These are phyloP conservation scores for Halcyon senegalensis DNA, from an alignment of 2,113 vertebrate species.

Conservation along the genomic window DNA sequence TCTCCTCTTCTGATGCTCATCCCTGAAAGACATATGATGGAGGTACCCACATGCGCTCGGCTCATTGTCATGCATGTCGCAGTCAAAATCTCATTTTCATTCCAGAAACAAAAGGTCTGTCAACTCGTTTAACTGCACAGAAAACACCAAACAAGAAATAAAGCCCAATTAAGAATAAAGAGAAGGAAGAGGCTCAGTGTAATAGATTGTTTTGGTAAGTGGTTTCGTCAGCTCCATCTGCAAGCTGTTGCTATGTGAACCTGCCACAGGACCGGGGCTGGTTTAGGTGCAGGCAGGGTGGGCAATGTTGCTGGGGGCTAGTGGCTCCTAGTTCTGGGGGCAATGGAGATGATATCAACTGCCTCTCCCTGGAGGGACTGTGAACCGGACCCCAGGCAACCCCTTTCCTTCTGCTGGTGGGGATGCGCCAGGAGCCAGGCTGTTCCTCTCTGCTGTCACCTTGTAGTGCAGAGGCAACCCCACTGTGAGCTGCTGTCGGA, in stretches of 20 bases:
- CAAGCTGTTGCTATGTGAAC: background rate
- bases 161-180: conserved; percentile 58
- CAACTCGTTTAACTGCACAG: conserved; percentile 54
- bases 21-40: background rate
- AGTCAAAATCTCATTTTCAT: conserved; percentile 61
- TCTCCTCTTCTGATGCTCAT: background rate
- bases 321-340: background rate
- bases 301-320: background rate
- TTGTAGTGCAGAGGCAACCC: background rate
- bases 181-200: conserved; percentile 34
- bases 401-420: background rate
- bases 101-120: conserved; percentile 66
- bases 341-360: rapidly evolving
- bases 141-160: conserved; percentile 68
- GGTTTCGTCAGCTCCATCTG: background rate
- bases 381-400: background rate
- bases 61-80: conserved; percentile 18
- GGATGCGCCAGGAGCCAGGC: background rate
- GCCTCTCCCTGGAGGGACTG: background rate
- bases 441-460: background rate
- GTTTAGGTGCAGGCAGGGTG: background rate
- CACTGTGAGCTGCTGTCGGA: rapidly evolving
- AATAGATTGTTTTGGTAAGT: conserved; percentile 42
- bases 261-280: background rate
- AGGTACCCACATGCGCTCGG: rapidly evolving